Evolutionary conservation across 2,797 vertebrate species (phyloP).

Genomic region (Ptychadena robeensis): DNA sequence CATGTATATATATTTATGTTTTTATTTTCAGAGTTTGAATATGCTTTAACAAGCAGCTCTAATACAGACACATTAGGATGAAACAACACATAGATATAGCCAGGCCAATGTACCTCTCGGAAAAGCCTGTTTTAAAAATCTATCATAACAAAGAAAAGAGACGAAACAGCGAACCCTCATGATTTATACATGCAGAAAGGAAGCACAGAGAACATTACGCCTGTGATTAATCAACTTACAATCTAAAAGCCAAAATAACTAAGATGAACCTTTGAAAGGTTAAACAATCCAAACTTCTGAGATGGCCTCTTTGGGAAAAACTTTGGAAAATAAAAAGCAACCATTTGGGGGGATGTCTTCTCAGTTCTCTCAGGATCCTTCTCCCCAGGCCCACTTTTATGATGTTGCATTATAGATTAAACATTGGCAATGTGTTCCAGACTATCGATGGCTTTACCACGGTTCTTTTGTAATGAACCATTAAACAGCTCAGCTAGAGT

Average conservation of each 20-base stretch:
- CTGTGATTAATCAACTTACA: conserved; percentile 39
- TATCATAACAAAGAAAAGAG: conserved; percentile 34
- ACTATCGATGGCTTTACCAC: conserved; percentile 46
- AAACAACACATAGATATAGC: not conserved
- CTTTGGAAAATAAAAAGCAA: conserved; percentile 30
- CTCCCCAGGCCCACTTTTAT: conserved; percentile 25
- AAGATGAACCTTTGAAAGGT: conserved; percentile 49
- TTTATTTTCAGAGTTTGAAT: too few relatives aligned
- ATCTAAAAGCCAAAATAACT: conserved; percentile 46
- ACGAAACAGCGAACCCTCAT: not conserved
- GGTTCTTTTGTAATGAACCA: conserved; percentile 50
- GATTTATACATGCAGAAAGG: conserved; percentile 31
- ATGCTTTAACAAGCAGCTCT: too few relatives aligned
- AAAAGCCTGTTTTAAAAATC: not conserved
- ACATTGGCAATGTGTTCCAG: conserved; percentile 21
- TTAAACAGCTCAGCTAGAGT: conserved; percentile 33
- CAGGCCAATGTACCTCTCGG: too few relatives aligned
- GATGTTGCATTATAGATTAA: conserved; percentile 49
- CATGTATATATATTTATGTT: too few relatives aligned
- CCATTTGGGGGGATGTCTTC: conserved; percentile 17
- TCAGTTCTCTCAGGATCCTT: conserved; percentile 16
- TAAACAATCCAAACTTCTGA: conserved; percentile 39
- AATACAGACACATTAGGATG: not conserved
- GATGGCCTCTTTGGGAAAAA: conserved; percentile 45
- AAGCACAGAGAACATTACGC: conserved; percentile 29